phyloP scores from a whole-genome alignment of 2,888 invertebrate genomes.

The Pimpla rufipes region DNA sequence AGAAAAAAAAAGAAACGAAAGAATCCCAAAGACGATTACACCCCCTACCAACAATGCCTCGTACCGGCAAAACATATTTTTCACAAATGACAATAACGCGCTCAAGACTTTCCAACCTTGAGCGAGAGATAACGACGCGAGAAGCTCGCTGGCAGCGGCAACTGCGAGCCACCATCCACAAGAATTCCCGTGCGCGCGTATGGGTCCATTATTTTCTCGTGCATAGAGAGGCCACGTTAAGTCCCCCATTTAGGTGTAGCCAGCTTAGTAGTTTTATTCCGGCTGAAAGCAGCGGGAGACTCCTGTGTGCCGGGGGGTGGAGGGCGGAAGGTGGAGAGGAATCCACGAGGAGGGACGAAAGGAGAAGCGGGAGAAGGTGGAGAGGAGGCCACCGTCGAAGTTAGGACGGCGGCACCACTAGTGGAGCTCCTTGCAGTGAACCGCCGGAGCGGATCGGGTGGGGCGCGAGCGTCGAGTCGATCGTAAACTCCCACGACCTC shows the following conservation, averaged over 20 bases:
- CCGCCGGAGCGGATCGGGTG: conserved; percentile 10
- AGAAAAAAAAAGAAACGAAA: conserved; percentile 29
- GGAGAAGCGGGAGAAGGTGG: not conserved
- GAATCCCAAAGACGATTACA: conserved; percentile 25
- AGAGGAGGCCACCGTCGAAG: conserved; percentile 22
- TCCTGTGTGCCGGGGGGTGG: not conserved
- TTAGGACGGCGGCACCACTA: not conserved
- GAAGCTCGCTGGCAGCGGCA: too few relatives aligned
- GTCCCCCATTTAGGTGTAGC: conserved; percentile 38
- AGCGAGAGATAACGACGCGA: conserved; percentile 31
- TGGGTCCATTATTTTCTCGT: conserved; percentile 2
- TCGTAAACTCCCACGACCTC: conserved; percentile 70
- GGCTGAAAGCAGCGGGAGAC: conserved; percentile 6
- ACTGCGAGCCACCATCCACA: too few relatives aligned
- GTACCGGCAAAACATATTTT: not conserved
- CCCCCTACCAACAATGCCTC: conserved; percentile 23
- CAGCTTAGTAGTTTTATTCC: conserved; percentile 55
- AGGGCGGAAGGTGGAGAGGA: not conserved
- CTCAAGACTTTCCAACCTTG: conserved; percentile 13
- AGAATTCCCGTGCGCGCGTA: not conserved
- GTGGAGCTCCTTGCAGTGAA: conserved; percentile 7
- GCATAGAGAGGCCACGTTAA: conserved; percentile 12
- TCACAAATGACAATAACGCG: conserved; percentile 3
- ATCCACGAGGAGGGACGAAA: not conserved
- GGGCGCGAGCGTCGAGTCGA: conserved; percentile 33